Base-by-base conservation (phyloP, 2,888 invertebrate species). In the Mythimna ferrago region DNA sequence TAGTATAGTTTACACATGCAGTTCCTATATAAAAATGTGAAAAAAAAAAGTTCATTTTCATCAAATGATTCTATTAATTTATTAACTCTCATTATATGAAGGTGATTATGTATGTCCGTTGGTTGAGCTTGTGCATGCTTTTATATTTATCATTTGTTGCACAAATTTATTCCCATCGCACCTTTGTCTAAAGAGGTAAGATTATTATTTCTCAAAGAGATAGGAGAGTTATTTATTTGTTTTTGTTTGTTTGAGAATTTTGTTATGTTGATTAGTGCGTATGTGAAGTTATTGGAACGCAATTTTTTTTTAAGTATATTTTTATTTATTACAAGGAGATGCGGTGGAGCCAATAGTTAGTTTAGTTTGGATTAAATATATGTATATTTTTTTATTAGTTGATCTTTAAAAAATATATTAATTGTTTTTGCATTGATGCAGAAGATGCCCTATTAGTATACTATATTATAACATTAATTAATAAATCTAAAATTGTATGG, bases 1-100 rank as follows among this genome's bases (percentile, higher is more conserved):
- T 93, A 92, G 89, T 83, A 83, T 89, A 93, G 90, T 89, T 88
- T 61, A 88, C 91, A 91, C 88, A 84, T 80, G 88, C 88, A 93
- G 94, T 94, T 94, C 94, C 94, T 94, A 94, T 87, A 85, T 72
- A 89, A 78, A 89, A 88, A 88, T 80, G 76, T 82, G 84, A 89
- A 89, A 88, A 90, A 90, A 26, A 90, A 88, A 86, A 71, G 44
- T 73, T 73, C 65, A 81, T 86, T 87, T 83, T 73, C 84, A 77
- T 81, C 65, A 62, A 64, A 69, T 81, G 64, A 70, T 69, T 78
- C 80, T 66, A 66, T 71, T 81, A 76, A 72, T 69, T 71, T 71
- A 84, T 82, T 83, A 77, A 83, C 76, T 64, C 66, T 61, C 51
- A 62, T 62, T 83, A 81, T 61, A 85, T 79, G 84, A 84, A 85